Evolutionary conservation across 2,888 invertebrate species (phyloP), one percentile per base, ranked within the genome.

Genomic region (Anthrax anthrax): DNA sequence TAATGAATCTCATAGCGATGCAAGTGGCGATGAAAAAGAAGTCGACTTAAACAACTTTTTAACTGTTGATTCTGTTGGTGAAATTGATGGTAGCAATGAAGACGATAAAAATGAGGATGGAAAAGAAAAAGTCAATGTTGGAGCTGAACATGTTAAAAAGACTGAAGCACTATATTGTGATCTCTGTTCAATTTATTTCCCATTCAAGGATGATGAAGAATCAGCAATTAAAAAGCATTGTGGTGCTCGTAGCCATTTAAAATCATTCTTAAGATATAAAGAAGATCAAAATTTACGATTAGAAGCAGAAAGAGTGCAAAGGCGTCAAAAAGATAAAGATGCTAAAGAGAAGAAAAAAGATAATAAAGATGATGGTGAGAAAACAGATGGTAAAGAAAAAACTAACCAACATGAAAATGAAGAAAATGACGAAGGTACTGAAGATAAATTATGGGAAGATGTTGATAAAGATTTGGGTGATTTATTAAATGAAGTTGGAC

Each of bases 41-140:
- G 76, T 83, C 5, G 83, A 85, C 68, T 71, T 88, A 53, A 86
- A 86, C 54, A 85, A 86, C 60, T 88, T 87, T 60, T 83, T 86
- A 74, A 87, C 88, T 1, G 75, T 89, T n/a, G 88, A 89, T 66
- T 87, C 88, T 4, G 84, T 88, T 29, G 88, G 88, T 9, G 86
- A 86, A 65, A 83, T 84, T 19, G 86, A 86, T 67, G 83, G 80
- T 78, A 70, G 69, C 63, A 58, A 55, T 27, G 51, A 63, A 36
- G 76, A 76, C 60, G 69, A 67, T 32, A 70, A 70, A 37, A 78
- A 77, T 56, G 76, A 76, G 42, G 75, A 74, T 45, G 73, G 70
- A 37, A 79, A 81, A 57, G 78, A 79, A 50, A 79, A 79, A 61
- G 78, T 80, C 12, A 81, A 81, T 54, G 80, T 84, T 47, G 85